These are phyloP conservation scores for Myrmophylax atrothorax DNA, from an alignment of 2,113 vertebrate species.

Conservation along the genomic window DNA sequence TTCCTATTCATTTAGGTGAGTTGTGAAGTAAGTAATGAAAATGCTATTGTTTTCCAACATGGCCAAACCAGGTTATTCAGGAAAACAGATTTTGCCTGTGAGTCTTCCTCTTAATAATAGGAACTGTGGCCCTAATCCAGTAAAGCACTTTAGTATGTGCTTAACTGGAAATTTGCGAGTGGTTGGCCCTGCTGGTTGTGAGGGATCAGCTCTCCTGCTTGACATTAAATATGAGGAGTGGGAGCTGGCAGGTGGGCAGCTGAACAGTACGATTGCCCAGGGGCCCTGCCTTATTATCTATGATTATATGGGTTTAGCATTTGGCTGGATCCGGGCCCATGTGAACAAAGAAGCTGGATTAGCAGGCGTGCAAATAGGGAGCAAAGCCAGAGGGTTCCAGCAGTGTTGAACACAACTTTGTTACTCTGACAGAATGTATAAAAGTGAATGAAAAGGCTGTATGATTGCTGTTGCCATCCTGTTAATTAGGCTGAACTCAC, in stretches of 20 bases:
- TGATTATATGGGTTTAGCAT: neutral
- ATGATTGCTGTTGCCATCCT: conserved; percentile 56
- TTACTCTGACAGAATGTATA: conserved; percentile 40
- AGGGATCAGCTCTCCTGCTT: neutral
- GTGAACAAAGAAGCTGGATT: neutral
- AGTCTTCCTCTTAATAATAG: neutral
- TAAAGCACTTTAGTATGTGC: neutral
- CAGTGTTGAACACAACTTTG: conserved; percentile 7
- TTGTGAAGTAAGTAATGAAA: neutral
- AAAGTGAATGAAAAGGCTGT: conserved; percentile 55
- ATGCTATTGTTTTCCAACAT: neutral
- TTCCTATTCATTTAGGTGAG: conserved; percentile 18
- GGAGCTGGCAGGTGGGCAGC: neutral
- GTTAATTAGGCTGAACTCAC: conserved; percentile 67
- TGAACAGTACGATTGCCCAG: neutral
- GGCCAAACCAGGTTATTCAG: neutral
- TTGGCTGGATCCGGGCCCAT: neutral
- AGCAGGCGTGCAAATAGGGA: conserved; percentile 25
- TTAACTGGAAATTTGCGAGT: neutral
- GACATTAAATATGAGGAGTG: neutral
- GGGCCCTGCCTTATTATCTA: neutral
- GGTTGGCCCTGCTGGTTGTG: neutral
- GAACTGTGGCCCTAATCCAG: neutral
- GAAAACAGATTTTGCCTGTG: neutral
- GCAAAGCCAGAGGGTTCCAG: conserved; percentile 13